Base-by-base conservation (phyloP, 1,140 invertebrate species). In the Anadara kagoshimensis region DNA sequence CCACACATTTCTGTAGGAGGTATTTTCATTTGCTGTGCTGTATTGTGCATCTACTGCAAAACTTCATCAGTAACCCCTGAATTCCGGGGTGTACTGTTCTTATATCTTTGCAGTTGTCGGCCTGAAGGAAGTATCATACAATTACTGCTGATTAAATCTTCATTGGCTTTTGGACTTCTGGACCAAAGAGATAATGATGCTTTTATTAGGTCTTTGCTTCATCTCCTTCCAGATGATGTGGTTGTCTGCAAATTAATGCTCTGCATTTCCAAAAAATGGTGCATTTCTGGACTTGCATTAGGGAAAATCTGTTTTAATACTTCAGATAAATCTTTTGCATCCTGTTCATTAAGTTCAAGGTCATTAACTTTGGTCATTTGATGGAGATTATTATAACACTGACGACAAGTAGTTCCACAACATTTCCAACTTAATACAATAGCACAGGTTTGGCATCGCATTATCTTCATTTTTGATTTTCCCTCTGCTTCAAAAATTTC, bases 191-290 rank as follows among this genome's bases (percentile, higher is more conserved):
- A 44, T 24, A 64, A 47, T 14, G 61, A 71, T 7, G 26, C 24
- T 58, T 71, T 64, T 18, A 71, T 64, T 16, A 71, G 14, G 36
- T 43, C n/a, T 47, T 59, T 71, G 44, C 57, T 53, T 61, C 69
- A 71, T 20, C 36, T 67, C 22, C 22, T 56, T 56, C 10, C 22
- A 20, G 3, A 18, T 2, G 47, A n/a, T 49, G n/a, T 49, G 2
- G 1, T 56, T 24, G 18, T 22, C 22, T 56, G 18, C 22, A 56
- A 20, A 12, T 11, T 22, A 56, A 20, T 11, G 22, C 22, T 18
- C 11, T 56, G 53, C 11, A 11, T 20, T 12, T 56, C 22, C 22
- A 56, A 11, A 20, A 59, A 59, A 16, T 18, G 5, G 12, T 59
- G 41, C 58, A 59, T 59, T 44, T 59, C 58, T 12, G 36, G 29